These are phyloP conservation scores for Papilio xuthus DNA, from an alignment of 1,140 invertebrate genomes.

Conservation along the genomic window DNA sequence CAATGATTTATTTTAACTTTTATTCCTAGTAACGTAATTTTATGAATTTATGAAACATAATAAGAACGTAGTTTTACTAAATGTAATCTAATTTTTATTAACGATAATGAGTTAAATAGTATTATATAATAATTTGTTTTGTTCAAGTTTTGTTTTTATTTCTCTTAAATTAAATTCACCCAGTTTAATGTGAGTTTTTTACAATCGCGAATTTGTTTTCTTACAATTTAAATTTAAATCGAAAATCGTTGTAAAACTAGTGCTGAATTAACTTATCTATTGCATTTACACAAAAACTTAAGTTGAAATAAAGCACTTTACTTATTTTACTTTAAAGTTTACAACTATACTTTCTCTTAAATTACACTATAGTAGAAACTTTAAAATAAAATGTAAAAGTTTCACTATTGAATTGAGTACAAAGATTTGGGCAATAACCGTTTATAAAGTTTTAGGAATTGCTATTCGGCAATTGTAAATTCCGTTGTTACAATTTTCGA, in stretches of 20 bases:
- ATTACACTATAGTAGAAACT: neutral
- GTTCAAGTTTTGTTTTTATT: too few species aligned
- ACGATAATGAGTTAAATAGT: too few species aligned
- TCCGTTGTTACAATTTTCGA: constrained; percentile 39
- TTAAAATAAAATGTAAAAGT: constrained; percentile 16
- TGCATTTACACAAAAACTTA: neutral
- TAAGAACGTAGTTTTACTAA: neutral
- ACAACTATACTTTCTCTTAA: neutral
- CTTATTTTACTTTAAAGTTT: neutral
- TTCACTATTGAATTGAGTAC: neutral
- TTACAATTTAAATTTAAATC: neutral
- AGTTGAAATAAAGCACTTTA: neutral
- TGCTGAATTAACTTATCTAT: neutral
- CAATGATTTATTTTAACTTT: neutral
- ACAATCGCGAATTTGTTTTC: neutral
- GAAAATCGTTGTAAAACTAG: neutral
- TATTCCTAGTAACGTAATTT: neutral
- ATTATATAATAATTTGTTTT: too few species aligned
- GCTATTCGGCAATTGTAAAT: constrained; percentile 36
- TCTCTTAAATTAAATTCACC: too few species aligned
- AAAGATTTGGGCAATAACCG: constrained; percentile 21
- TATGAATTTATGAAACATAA: neutral
- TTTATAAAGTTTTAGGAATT: constrained; percentile 19
- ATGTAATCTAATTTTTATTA: too few species aligned
- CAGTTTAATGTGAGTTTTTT: too few species aligned